Percentiles rank a stretch among this genome's conserved stretches.
Conservation (phyloP, 1,140 invertebrate species). For the Hypsibius dujardini region DNA sequence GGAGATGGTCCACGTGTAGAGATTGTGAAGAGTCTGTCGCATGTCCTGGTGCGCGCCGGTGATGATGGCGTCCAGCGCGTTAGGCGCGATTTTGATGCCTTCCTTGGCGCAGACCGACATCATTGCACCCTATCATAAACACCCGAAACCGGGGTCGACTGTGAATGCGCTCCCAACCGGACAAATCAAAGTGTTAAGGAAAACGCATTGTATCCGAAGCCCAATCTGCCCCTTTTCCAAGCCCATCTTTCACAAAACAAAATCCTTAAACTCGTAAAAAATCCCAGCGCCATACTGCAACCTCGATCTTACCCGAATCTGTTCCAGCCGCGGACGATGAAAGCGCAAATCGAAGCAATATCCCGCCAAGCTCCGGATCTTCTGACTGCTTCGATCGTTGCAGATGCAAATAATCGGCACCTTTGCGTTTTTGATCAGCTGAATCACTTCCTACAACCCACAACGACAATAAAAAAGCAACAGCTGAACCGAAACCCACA, state of each 20-base stretch:
- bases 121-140: slow-evolving; percentile 54
- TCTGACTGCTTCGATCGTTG: slow-evolving; percentile 81
- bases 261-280: slow-evolving; percentile 2
- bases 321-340: slow-evolving; percentile 55
- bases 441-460: slow-evolving; percentile 54
- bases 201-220: too few species aligned
- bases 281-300: slow-evolving; percentile 13
- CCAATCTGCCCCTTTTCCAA: too few species aligned
- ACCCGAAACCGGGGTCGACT: too few species aligned
- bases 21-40: slow-evolving; percentile 61
- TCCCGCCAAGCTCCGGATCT: slow-evolving; percentile 78
- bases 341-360: slow-evolving; percentile 85
- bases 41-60: slow-evolving; percentile 75
- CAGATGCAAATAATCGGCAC: slow-evolving; percentile 97
- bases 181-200: too few species aligned
- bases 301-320: slow-evolving; percentile 54
- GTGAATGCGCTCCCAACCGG: too few species aligned
- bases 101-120: slow-evolving; percentile 81
- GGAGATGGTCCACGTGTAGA: slow-evolving; percentile 24
- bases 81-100: slow-evolving; percentile 55
- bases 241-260: too few species aligned
- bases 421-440: slow-evolving; percentile 68
- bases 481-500: too few species aligned
- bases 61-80: slow-evolving; percentile 64
- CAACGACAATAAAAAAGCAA: slow-evolving; percentile 21